phyloP scores from a whole-genome alignment of 2,113 vertebrate genomes.

The Ariopsis seemanni region DNA sequence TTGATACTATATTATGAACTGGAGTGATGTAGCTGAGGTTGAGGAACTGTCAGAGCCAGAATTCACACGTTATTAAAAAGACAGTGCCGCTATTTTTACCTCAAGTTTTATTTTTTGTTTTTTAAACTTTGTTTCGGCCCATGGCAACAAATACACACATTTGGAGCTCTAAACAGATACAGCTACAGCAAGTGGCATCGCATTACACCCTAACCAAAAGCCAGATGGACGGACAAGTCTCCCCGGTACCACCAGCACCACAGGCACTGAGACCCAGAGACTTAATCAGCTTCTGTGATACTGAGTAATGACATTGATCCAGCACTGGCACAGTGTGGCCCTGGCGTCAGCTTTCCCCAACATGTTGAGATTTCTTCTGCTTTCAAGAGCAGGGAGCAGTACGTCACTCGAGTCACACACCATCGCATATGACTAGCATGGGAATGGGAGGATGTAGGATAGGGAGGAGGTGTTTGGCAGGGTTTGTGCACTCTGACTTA shows the following conservation, averaged over 20 bases:
- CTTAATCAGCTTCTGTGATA: conserved; percentile 46
- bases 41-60: not conserved
- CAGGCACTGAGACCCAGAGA: conserved; percentile 19
- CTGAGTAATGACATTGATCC: conserved; percentile 59
- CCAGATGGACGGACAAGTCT: conserved; percentile 9
- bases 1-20: not conserved
- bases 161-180: not conserved
- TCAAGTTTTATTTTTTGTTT: no score
- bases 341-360: conserved; percentile 60
- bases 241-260: conserved; percentile 13
- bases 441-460: conserved; percentile 24
- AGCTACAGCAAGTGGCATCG: not conserved
- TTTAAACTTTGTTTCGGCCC: not conserved
- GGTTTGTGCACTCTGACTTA: conserved; percentile 5
- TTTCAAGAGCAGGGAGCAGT: conserved; percentile 44
- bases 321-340: not conserved
- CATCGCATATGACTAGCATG: conserved; percentile 10
- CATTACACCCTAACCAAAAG: not conserved
- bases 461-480: conserved; percentile 29
- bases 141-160: not conserved
- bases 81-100: not conserved
- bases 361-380: conserved; percentile 60
- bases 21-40: not conserved
- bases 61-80: not conserved
- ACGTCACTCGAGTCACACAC: conserved; percentile 11